Evolutionary conservation across 2,797 vertebrate genomes (phyloP).

Genomic region (Moxostoma hubbsi): DNA sequence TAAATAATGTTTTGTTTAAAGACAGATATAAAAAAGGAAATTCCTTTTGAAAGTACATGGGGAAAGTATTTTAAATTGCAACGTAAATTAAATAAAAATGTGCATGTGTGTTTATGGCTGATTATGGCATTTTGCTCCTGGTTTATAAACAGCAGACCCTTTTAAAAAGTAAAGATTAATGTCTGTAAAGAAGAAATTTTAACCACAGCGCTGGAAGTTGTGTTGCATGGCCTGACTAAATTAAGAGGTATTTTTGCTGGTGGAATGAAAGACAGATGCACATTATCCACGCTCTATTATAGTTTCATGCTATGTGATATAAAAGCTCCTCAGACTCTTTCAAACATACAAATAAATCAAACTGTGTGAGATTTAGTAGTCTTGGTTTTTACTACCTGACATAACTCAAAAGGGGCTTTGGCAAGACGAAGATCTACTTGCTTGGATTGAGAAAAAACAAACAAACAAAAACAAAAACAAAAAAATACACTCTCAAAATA

Average conservation of each 20-base stretch:
- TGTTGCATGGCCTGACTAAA: slow-evolving; percentile 62
- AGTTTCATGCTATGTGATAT: slow-evolving; percentile 52
- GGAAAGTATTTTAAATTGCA: too few species aligned
- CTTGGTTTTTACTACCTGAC: slow-evolving; percentile 58
- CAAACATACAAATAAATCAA: slow-evolving; percentile 57
- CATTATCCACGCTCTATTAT: slow-evolving; percentile 58
- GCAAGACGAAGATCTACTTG: slow-evolving; percentile 48
- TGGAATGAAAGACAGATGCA: slow-evolving; percentile 69
- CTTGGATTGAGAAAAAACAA: slow-evolving; percentile 45
- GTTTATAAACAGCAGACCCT: background rate
- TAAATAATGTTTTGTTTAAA: background rate
- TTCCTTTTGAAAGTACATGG: background rate
- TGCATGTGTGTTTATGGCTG: background rate
- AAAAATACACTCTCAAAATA: background rate
- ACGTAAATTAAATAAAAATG: background rate
- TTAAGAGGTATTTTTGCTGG: slow-evolving; percentile 58
- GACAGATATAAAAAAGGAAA: background rate
- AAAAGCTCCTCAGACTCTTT: slow-evolving; percentile 52
- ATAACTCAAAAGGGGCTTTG: slow-evolving; percentile 53
- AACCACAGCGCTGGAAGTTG: slow-evolving; percentile 32
- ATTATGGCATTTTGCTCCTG: slow-evolving; percentile 1
- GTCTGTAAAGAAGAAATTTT: slow-evolving; percentile 18
- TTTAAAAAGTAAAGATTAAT: slow-evolving; percentile 11
- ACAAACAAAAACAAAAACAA: too few species aligned
- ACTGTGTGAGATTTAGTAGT: slow-evolving; percentile 56